A percentile compares a stretch with the other conserved stretches of the same genome.
Conservation (phyloP, 2,888 invertebrate genomes). For the Mesoligia furuncula region DNA sequence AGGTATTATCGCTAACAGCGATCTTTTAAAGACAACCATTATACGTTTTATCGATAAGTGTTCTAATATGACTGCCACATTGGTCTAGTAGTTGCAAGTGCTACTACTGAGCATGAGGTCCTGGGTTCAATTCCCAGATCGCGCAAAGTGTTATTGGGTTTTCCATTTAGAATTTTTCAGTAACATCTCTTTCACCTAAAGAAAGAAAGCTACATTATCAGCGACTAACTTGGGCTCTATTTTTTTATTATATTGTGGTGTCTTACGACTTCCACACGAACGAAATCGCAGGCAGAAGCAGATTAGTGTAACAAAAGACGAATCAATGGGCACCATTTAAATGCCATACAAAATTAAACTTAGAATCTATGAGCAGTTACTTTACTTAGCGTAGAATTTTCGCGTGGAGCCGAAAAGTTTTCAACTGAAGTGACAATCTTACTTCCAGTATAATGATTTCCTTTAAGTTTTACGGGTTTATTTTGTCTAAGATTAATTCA, state of each 20-base stretch:
- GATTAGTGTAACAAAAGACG: background rate
- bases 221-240: no score
- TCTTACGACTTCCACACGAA: no score
- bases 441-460: constrained; percentile 60
- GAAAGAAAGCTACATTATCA: no score
- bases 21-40: background rate
- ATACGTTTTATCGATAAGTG: background rate
- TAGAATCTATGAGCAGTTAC: constrained; percentile 4
- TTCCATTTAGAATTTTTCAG: background rate
- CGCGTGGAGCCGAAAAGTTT: constrained; percentile 52
- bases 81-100: background rate
- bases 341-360: constrained; percentile 9
- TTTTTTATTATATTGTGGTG: no score
- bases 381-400: constrained; percentile 48
- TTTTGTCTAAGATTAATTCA: constrained; percentile 6
- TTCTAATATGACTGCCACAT: background rate
- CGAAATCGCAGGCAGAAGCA: no score
- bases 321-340: background rate
- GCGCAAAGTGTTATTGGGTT: background rate
- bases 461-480: constrained; percentile 5
- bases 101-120: background rate
- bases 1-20: background rate
- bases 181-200: no score
- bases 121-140: background rate
- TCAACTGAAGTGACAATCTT: constrained; percentile 60